A percentile compares a stretch with the other conserved stretches of the same genome.
Evolutionary conservation across 1,140 invertebrate species (phyloP).

Genomic region (Chlorops oryzae): DNA sequence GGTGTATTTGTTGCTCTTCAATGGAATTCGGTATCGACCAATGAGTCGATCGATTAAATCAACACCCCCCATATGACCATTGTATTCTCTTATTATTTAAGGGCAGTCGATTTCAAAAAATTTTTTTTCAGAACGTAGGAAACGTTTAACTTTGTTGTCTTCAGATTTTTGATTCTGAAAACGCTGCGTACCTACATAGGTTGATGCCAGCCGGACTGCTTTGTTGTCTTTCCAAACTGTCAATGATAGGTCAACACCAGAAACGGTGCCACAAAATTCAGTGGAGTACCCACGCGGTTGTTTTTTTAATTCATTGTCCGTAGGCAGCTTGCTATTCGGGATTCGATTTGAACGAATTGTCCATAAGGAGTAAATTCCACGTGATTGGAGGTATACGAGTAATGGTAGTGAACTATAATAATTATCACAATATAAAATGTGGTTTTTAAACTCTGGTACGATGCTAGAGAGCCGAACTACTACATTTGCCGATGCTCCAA

Average conservation of each 20-base stretch:
- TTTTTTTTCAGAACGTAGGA: slow-evolving; percentile 12
- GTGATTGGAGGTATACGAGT: too few relatives aligned
- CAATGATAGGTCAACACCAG: slow-evolving; percentile 10
- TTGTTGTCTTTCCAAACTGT: slow-evolving; percentile 15
- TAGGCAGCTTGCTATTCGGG: slow-evolving; percentile 12
- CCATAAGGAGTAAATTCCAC: slow-evolving; percentile 10
- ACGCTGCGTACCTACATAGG: slow-evolving; percentile 9
- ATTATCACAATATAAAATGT: slow-evolving; percentile 12
- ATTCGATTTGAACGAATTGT: slow-evolving; percentile 12
- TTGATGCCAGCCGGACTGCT: slow-evolving; percentile 12
- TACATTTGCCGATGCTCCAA: slow-evolving; percentile 15
- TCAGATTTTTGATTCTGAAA: slow-evolving; percentile 12
- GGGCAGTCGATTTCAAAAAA: slow-evolving; percentile 13
- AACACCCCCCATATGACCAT: slow-evolving; percentile 8
- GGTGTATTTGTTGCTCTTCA: slow-evolving; percentile 9
- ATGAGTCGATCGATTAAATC: slow-evolving; percentile 8
- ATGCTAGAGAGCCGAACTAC: slow-evolving; percentile 9
- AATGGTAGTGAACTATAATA: too few relatives aligned
- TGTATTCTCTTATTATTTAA: slow-evolving; percentile 10
- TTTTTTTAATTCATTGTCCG: slow-evolving; percentile 13
- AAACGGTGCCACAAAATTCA: slow-evolving; percentile 10
- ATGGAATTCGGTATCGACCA: slow-evolving; percentile 5
- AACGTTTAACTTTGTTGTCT: slow-evolving; percentile 13
- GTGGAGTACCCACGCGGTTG: slow-evolving; percentile 12
- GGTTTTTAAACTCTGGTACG: slow-evolving; percentile 12